Conservation (phyloP, 2,888 invertebrate species). For the Catocala fraxini region DNA sequence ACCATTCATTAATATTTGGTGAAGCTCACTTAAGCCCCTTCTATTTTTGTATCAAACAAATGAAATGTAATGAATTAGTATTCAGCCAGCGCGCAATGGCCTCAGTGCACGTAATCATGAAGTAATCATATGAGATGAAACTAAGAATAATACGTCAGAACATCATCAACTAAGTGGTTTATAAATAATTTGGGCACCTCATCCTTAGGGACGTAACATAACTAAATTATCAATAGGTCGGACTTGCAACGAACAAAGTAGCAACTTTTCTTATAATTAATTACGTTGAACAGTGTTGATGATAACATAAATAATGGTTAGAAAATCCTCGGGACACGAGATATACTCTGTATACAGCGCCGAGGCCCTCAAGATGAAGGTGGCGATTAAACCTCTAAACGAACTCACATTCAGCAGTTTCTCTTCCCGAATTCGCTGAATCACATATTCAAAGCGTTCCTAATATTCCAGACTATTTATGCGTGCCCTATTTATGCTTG, state of each 20-base stretch:
- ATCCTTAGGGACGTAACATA: too few relatives aligned
- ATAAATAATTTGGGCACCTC: too few relatives aligned
- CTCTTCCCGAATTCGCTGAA: constrained; percentile 20
- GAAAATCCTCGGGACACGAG: constrained; percentile 19
- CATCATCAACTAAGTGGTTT: too few relatives aligned
- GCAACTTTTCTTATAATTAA: constrained; percentile 23
- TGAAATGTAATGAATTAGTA: constrained; percentile 18
- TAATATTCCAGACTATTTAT: constrained; percentile 27
- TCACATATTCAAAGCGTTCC: constrained; percentile 20
- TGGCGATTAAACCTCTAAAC: constrained; percentile 23
- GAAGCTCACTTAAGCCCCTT: constrained; percentile 11
- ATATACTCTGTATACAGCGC: not conserved
- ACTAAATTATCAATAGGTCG: not conserved
- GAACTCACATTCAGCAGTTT: constrained; percentile 23
- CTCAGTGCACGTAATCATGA: too few relatives aligned
- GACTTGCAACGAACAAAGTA: constrained; percentile 8
- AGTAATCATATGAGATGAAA: too few relatives aligned
- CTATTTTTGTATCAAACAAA: constrained; percentile 33
- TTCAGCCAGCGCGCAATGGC: not conserved
- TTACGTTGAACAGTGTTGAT: constrained; percentile 21
- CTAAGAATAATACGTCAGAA: too few relatives aligned
- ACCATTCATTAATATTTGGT: constrained; percentile 56
- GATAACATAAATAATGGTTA: constrained; percentile 22
- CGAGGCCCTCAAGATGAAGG: not conserved
- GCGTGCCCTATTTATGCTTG: constrained; percentile 25